These are phyloP conservation scores for Perdita meconis DNA, from an alignment of 2,888 invertebrate species.

Conservation along the genomic window DNA sequence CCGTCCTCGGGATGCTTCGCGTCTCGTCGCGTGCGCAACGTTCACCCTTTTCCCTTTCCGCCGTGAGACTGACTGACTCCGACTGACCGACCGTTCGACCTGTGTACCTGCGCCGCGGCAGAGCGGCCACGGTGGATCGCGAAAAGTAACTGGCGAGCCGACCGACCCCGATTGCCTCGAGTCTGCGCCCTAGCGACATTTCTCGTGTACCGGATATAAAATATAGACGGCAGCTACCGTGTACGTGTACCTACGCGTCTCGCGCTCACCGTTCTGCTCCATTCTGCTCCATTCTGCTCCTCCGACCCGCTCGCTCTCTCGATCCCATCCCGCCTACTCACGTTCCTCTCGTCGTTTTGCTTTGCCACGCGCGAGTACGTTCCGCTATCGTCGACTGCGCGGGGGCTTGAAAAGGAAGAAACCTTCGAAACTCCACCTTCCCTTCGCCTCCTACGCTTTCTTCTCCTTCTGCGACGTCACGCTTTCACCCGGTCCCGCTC, in stretches of 20 bases:
- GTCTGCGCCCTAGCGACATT: conserved; percentile 78
- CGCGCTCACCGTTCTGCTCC: conserved; percentile 41
- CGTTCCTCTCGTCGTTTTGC: conserved; percentile 15
- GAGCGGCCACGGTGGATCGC: conserved; percentile 80
- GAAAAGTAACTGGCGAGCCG: conserved; percentile 81
- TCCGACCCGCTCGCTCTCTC: not conserved
- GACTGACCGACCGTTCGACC: conserved; percentile 50
- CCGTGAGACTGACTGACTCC: conserved; percentile 47
- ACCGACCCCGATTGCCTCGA: conserved; percentile 76
- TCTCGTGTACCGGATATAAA: conserved; percentile 76
- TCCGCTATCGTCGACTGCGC: conserved; percentile 45
- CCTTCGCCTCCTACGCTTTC: conserved; percentile 13
- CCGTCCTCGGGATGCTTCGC: not conserved
- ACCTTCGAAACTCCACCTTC: conserved; percentile 43
- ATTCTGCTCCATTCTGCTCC: conserved; percentile 22
- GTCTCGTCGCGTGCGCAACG: not conserved
- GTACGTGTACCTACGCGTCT: conserved; percentile 61
- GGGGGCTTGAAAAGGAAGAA: conserved; percentile 64
- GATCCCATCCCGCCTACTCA: not conserved
- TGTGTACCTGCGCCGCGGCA: conserved; percentile 64
- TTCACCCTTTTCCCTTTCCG: conserved; percentile 34
- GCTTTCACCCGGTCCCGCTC: not conserved
- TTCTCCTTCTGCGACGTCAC: not conserved
- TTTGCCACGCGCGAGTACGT: conserved; percentile 16
- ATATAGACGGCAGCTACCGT: conserved; percentile 72